These are phyloP conservation scores for Hoplostethus mediterraneus DNA, from an alignment of 2,797 vertebrate species.

Conservation along the genomic window DNA sequence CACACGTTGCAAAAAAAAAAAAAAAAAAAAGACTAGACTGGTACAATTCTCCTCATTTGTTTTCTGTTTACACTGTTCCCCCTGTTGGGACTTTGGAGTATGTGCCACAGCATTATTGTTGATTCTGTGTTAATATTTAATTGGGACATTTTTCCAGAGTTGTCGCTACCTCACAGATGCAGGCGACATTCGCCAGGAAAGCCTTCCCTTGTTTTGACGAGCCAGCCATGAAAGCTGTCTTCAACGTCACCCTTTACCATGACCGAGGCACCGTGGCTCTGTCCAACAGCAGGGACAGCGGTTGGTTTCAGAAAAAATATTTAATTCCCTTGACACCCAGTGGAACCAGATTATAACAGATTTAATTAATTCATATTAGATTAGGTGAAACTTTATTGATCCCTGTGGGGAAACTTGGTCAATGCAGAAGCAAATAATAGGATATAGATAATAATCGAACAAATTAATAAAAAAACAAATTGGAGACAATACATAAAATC, in stretches of 20 bases:
- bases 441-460: not conserved
- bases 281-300: constrained; percentile 87
- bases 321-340: not conserved
- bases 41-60: not conserved
- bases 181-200: constrained; percentile 90
- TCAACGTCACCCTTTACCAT: constrained; percentile 88
- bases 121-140: constrained; percentile 34
- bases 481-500: not conserved
- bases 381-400: too few relatives aligned
- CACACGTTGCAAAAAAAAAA: not conserved
- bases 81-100: not conserved
- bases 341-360: too few relatives aligned
- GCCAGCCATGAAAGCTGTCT: constrained; percentile 94
- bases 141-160: constrained; percentile 81
- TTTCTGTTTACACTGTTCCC: not conserved
- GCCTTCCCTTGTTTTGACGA: constrained; percentile 97
- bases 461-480: not conserved
- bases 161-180: constrained; percentile 95
- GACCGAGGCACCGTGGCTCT: constrained; percentile 72
- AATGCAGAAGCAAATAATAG: not conserved
- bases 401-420: not conserved
- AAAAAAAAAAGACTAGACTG: not conserved
- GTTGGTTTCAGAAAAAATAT: constrained; percentile 75
- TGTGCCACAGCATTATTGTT: not conserved
- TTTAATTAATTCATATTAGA: too few relatives aligned